Evolutionary conservation across 2,888 invertebrate genomes (phyloP).

Genomic region (Ganaspis brasiliensis): DNA sequence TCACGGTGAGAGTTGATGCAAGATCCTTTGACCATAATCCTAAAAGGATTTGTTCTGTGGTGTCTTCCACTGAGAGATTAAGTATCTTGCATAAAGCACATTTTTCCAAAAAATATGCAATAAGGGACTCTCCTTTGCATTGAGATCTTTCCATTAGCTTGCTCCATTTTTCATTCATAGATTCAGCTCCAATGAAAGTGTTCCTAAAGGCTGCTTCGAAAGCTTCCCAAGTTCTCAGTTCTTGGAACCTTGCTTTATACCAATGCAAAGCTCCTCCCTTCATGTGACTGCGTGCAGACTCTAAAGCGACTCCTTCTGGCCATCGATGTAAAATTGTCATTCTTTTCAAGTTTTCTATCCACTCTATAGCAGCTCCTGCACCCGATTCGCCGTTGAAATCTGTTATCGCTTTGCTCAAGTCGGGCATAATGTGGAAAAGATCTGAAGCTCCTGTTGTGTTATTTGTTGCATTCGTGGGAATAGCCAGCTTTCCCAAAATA

Average conservation of each 20-base stretch:
- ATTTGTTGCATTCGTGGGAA: background rate
- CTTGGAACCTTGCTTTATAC: constrained; percentile 3
- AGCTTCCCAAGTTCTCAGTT: background rate
- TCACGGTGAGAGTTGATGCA: background rate
- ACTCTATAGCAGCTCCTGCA: background rate
- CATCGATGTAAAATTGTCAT: background rate
- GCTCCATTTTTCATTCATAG: no score
- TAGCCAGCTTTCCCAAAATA: background rate
- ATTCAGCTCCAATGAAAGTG: no score
- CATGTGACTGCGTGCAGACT: constrained; percentile 5
- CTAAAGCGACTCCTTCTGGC: background rate
- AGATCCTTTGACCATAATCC: constrained; percentile 2
- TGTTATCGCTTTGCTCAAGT: background rate
- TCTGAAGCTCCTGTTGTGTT: background rate
- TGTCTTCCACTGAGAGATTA: no score
- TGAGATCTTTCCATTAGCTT: background rate
- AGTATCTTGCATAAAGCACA: background rate
- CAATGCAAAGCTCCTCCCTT: background rate
- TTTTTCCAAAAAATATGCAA: background rate
- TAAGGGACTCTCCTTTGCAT: background rate
- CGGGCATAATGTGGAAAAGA: background rate
- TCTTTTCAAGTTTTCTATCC: background rate
- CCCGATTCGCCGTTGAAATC: background rate
- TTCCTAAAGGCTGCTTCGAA: constrained; percentile 6
- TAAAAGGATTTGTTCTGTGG: background rate